These are phyloP conservation scores for Chelon auratus DNA, from an alignment of 2,797 vertebrate species.

Conservation along the genomic window DNA sequence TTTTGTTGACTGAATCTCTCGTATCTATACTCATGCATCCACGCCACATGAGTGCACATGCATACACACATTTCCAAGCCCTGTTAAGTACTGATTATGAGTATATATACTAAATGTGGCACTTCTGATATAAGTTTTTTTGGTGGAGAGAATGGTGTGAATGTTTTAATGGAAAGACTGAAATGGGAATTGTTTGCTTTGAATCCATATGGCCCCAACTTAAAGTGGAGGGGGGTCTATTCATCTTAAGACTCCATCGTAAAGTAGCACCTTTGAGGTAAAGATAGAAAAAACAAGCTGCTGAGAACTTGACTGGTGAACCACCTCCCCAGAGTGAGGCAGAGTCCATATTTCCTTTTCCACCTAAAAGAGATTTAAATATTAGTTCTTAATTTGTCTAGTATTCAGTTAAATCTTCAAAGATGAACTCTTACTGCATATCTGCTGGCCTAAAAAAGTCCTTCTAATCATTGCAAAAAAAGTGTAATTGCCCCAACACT, in stretches of 20 bases:
- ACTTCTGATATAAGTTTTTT: too few relatives aligned
- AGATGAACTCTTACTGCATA: constrained; percentile 83
- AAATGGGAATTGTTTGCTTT: constrained; percentile 2
- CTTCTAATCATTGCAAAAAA: constrained; percentile 79
- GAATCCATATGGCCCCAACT: constrained; percentile 10
- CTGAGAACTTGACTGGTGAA: constrained; percentile 57
- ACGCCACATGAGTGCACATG: neutral
- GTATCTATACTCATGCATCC: neutral
- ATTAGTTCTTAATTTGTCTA: constrained; percentile 82
- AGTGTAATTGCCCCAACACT: constrained; percentile 77
- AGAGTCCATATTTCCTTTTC: constrained; percentile 65
- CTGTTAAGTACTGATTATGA: constrained; percentile 33
- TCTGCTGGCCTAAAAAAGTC: constrained; percentile 80
- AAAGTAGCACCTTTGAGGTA: constrained; percentile 60
- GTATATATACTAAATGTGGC: too few relatives aligned
- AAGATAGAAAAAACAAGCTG: constrained; percentile 42
- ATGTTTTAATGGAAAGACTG: neutral
- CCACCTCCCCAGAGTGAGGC: constrained; percentile 59
- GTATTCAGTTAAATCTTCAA: constrained; percentile 85
- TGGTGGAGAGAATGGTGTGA: neutral
- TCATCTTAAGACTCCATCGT: constrained; percentile 12
- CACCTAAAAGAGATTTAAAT: constrained; percentile 84
- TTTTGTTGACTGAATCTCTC: constrained; percentile 12
- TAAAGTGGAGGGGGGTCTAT: constrained; percentile 5
- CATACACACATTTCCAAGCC: constrained; percentile 30